Percentiles rank a stretch among this genome's conserved stretches.
Conservation (phyloP, 2,797 vertebrate species). For the Acanthopagrus latus region DNA sequence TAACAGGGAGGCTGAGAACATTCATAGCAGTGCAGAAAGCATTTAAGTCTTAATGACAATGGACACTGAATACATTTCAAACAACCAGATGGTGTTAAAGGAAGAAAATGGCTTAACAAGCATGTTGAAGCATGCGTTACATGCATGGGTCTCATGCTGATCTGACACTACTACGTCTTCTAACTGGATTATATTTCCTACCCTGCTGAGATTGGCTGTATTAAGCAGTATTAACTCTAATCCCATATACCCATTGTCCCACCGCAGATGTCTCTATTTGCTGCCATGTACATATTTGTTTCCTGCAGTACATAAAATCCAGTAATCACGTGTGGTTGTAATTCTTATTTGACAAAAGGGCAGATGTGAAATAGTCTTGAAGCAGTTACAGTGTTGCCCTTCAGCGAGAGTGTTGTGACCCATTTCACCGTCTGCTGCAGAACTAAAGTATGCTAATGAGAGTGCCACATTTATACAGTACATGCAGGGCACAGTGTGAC, state of each 20-base stretch:
- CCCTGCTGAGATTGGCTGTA: constrained; percentile 73
- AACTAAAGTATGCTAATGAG: constrained; percentile 8
- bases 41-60: constrained; percentile 24
- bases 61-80: constrained; percentile 17
- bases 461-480: constrained; percentile 18
- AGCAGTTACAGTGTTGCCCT: constrained; percentile 39
- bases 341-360: constrained; percentile 16
- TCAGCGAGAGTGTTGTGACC: constrained; percentile 59
- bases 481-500: constrained; percentile 14
- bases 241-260: constrained; percentile 60
- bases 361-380: constrained; percentile 43
- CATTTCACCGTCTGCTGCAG: constrained; percentile 62
- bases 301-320: not conserved
- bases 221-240: constrained; percentile 81
- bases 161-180: constrained; percentile 51
- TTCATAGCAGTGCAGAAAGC: constrained; percentile 28
- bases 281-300: constrained; percentile 36
- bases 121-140: constrained; percentile 7
- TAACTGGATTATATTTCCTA: constrained; percentile 81
- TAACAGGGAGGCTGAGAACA: constrained; percentile 12
- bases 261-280: constrained; percentile 22
- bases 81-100: constrained; percentile 29
- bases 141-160: constrained; percentile 37
- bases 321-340: constrained; percentile 20
- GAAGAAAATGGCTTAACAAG: constrained; percentile 52